phyloP scores from a whole-genome alignment of 2,797 vertebrate species.

The Pristis pectinata region DNA sequence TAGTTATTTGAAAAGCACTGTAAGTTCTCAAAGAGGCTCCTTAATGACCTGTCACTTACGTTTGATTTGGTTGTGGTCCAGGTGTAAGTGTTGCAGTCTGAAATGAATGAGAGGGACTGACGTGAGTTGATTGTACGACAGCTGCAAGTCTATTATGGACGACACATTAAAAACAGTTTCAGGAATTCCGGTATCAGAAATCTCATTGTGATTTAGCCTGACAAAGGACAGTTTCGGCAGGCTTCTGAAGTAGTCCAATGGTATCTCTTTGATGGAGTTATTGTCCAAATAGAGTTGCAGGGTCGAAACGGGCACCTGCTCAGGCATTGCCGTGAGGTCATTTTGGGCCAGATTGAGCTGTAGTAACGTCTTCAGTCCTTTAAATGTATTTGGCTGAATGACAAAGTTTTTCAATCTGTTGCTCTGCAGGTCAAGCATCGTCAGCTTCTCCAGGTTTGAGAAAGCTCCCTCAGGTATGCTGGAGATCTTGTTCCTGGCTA shows the following conservation, averaged over 20 bases:
- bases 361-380: slow-evolving; percentile 79
- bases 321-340: slow-evolving; percentile 80
- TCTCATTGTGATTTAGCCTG: slow-evolving; percentile 87
- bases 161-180: slow-evolving; percentile 79
- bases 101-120: slow-evolving; percentile 74
- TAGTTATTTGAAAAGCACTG: neutral
- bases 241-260: slow-evolving; percentile 78
- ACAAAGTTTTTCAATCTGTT: slow-evolving; percentile 83
- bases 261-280: slow-evolving; percentile 90
- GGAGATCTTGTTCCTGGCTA: slow-evolving; percentile 85
- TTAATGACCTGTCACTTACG: slow-evolving; percentile 63
- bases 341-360: slow-evolving; percentile 94
- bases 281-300: slow-evolving; percentile 87
- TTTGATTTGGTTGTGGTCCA: slow-evolving; percentile 92
- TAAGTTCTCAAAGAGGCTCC: neutral
- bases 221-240: slow-evolving; percentile 83
- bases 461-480: slow-evolving; percentile 84
- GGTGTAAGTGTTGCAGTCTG: slow-evolving; percentile 83
- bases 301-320: slow-evolving; percentile 76
- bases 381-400: slow-evolving; percentile 78
- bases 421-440: slow-evolving; percentile 79
- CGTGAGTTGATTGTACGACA: slow-evolving; percentile 85
- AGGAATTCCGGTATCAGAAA: slow-evolving; percentile 75
- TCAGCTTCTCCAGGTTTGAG: slow-evolving; percentile 71
- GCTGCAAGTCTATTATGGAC: slow-evolving; percentile 85